phyloP scores from a whole-genome alignment of 2,888 invertebrate genomes.

The Corbicula japonica region DNA sequence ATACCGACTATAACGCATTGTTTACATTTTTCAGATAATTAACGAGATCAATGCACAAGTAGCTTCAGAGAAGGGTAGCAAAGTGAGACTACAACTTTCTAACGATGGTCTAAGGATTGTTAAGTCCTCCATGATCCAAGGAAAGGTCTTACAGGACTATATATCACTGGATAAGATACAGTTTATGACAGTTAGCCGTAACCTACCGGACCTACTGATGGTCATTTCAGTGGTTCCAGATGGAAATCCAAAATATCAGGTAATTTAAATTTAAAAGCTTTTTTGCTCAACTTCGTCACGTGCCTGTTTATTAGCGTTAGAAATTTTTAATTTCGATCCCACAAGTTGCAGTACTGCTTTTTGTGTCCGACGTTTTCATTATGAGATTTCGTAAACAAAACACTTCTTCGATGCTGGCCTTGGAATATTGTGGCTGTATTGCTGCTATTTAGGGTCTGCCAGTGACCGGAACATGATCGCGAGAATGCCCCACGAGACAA shows the following conservation, averaged over 20 bases:
- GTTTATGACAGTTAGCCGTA: slow-evolving; percentile 73
- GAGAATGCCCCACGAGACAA: no score
- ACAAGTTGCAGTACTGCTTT: not conserved
- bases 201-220: slow-evolving; percentile 69
- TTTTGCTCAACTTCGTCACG: no score
- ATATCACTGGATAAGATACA: slow-evolving; percentile 68
- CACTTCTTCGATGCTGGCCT: not conserved
- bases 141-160: slow-evolving; percentile 62
- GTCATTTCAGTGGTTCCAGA: slow-evolving; percentile 60
- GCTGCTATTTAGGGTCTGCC: not conserved
- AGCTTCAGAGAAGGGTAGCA: slow-evolving; percentile 69
- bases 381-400: not conserved
- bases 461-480: no score
- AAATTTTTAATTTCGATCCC: not conserved
- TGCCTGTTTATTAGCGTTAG: no score
- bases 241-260: slow-evolving; percentile 34
- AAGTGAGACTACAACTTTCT: slow-evolving; percentile 71
- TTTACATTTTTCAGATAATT: slow-evolving; percentile 28
- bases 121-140: slow-evolving; percentile 64
- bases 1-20: not conserved
- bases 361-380: not conserved
- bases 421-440: not conserved
- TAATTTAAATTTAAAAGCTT: not conserved
- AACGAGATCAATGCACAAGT: slow-evolving; percentile 65
- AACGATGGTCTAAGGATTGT: slow-evolving; percentile 68